Evolutionary conservation across 2,797 vertebrate species (phyloP).

Genomic region (Peromyscus melanophrys): DNA sequence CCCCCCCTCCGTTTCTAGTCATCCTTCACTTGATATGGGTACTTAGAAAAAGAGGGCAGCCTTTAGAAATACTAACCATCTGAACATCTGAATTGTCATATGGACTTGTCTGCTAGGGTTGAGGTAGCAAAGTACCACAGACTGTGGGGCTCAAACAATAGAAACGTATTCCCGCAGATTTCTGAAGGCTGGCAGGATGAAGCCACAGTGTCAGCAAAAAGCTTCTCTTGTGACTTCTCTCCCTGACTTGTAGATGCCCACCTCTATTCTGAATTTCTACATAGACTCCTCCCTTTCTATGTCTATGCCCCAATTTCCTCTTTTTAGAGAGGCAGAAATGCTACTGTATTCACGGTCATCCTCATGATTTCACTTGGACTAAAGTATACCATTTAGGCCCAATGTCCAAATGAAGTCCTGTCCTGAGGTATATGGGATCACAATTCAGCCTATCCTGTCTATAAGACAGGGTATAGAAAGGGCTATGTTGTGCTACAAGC

Average conservation of each 20-base stretch:
- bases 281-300: rapidly evolving
- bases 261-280: background rate
- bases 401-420: background rate
- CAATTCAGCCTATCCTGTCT: background rate
- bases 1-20: background rate
- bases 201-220: background rate
- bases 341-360: background rate
- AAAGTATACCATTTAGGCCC: background rate
- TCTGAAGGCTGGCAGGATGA: background rate
- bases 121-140: background rate
- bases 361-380: constrained; percentile 20
- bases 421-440: background rate
- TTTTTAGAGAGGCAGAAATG: background rate
- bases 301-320: background rate
- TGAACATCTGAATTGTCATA: background rate
- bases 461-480: background rate
- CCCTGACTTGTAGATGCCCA: background rate
- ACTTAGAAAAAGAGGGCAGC: background rate
- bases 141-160: background rate
- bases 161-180: background rate
- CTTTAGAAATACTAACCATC: background rate
- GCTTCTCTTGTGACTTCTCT: background rate
- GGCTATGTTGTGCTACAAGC: background rate
- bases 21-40: background rate
- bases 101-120: background rate